Evolutionary conservation across 2,113 vertebrate genomes (phyloP), one percentile per base, ranked within the genome.

Genomic region (Mungos mungo): DNA sequence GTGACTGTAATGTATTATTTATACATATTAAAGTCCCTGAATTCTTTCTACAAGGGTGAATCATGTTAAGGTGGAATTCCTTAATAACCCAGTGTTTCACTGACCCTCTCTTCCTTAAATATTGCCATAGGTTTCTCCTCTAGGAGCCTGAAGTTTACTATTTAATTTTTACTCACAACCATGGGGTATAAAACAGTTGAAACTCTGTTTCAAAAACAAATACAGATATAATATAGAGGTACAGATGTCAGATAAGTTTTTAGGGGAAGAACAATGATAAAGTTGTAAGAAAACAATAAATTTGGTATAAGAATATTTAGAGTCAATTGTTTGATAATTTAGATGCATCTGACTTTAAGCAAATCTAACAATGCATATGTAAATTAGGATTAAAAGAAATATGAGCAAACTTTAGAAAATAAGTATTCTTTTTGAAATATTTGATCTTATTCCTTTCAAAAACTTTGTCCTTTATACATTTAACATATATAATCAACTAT

Each of bases 331-430:
- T 86, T 85, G 87, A 65, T 69, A 29, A 27, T 29, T 79, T 71
- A 90, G 52, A 35, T 29, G 8, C 3, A 31, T 29, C 31, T 93
- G 66, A 72, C 4, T 72, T 47, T 50, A 86, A 84, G 41, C 7
- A 92, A 85, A 72, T 47, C 38, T 90, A 74, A 29, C 35, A n/a
- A 12, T 68, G 45, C 27, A 38, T 41, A 33, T 68, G 11, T 79
- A 91, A 93, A 41, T 92, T 85, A 84, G n/a, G 21, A 90, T 47
- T 50, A 57, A 80, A 85, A 71, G 63, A 85, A 38, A 72, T 83
- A 50, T 25, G 88, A 96, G 31, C 31, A 74, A 80, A 79, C 7
- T 90, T 95, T 93, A 81, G 69, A 90, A 81, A 45, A 21, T 86
- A 88, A 79, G 68, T 94, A 13, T 88, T 88, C 38, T 35, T 93